phyloP scores from a whole-genome alignment of 2,888 invertebrate genomes.

The Linnaemya tessellans region DNA sequence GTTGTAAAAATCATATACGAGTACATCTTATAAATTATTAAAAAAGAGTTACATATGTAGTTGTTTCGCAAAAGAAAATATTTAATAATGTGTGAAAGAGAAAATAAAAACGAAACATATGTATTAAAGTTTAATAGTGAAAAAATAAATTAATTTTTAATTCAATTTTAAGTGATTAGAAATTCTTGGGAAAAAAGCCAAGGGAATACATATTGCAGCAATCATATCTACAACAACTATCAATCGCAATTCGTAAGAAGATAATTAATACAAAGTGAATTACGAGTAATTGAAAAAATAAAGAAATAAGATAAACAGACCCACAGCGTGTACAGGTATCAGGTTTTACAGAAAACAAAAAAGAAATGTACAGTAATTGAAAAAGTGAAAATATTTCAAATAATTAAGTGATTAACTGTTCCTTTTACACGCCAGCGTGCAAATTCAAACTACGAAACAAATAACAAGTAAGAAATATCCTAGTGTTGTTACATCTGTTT shows the following conservation, averaged over 20 bases:
- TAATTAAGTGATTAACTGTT: background rate
- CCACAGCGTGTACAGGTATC: background rate
- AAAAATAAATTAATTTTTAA: background rate
- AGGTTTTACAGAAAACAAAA: background rate
- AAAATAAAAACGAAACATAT: background rate
- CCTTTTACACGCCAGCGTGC: background rate
- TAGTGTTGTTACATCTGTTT: background rate
- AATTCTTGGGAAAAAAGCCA: background rate
- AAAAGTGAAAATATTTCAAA: background rate
- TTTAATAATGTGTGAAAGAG: background rate
- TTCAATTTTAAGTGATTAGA: constrained; percentile 11
- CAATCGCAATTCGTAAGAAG: constrained; percentile 19
- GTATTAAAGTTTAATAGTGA: constrained; percentile 1
- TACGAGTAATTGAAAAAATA: constrained; percentile 31
- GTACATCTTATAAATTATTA: constrained; percentile 10
- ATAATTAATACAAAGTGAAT: constrained; percentile 50
- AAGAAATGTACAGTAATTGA: background rate
- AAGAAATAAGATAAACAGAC: background rate
- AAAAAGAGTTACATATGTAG: no score
- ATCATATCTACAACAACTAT: constrained; percentile 17
- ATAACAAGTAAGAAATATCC: background rate
- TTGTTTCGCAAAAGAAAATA: constrained; percentile 1
- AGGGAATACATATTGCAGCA: constrained; percentile 8
- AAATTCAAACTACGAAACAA: background rate
- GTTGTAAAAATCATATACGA: background rate